A percentile compares a stretch with the other conserved stretches of the same genome.
Conservation (phyloP, 2,113 vertebrate genomes). For the Oenanthe melanoleuca region DNA sequence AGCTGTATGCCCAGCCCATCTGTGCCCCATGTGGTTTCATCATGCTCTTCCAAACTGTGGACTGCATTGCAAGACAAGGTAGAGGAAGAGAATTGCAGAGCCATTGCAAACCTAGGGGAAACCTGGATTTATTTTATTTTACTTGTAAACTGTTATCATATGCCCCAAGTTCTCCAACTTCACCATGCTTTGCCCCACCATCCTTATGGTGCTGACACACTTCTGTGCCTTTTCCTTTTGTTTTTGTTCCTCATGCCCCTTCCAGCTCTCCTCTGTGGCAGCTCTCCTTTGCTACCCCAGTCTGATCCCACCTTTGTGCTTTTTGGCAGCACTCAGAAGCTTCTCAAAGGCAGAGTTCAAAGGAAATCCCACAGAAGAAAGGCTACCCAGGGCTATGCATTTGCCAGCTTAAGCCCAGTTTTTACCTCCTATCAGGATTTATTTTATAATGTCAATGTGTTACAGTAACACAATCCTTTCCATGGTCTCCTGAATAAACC, state of each 20-base stretch:
- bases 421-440: not conserved
- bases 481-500: not conserved
- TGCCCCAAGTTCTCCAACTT: not conserved
- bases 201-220: not conserved
- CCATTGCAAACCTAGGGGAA: not conserved
- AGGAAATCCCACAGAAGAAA: constrained; percentile 17
- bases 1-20: not conserved
- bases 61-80: not conserved
- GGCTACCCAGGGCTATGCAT: not conserved
- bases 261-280: not conserved
- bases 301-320: not conserved
- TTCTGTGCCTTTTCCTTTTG: not conserved
- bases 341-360: constrained; percentile 5
- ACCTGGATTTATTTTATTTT: not conserved
- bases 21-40: not conserved
- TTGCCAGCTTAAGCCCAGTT: not conserved
- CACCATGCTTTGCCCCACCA: not conserved
- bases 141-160: not conserved
- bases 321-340: not conserved
- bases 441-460: not conserved
- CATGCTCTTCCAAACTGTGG: not conserved
- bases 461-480: not conserved
- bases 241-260: not conserved
- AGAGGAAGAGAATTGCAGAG: not conserved
- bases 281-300: not conserved